Percentiles rank a stretch among this genome's conserved stretches.
Conservation (phyloP, 2,888 invertebrate species). For the Caenorhabditis afra region DNA sequence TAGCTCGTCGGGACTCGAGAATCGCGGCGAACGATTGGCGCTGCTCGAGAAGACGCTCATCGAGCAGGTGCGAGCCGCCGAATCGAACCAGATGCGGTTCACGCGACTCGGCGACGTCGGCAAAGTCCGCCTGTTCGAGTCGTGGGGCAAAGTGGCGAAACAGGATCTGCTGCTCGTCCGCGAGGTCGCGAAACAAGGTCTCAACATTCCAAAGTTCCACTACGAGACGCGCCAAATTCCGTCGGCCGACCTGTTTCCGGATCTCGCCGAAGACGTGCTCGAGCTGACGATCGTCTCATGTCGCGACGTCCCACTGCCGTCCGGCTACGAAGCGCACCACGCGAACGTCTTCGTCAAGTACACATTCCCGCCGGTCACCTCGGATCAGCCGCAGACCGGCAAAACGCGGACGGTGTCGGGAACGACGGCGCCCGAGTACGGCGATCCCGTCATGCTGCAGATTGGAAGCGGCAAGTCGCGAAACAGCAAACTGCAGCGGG, state of each 20-base stretch:
- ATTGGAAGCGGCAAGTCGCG: constrained; percentile 67
- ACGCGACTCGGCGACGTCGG: constrained; percentile 92
- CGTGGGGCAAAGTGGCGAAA: constrained; percentile 88
- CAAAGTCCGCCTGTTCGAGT: constrained; percentile 86
- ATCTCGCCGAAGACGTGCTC: constrained; percentile 82
- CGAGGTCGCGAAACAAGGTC: constrained; percentile 84
- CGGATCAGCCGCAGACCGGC: constrained; percentile 86
- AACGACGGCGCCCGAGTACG: constrained; percentile 85
- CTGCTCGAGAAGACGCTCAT: constrained; percentile 70
- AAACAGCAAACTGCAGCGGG: constrained; percentile 85
- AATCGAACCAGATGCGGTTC: constrained; percentile 88
- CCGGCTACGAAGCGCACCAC: constrained; percentile 69
- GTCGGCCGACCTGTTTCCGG: constrained; percentile 85
- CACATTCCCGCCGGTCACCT: constrained; percentile 90
- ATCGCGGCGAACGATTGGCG: constrained; percentile 60
- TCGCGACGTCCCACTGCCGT: constrained; percentile 70
- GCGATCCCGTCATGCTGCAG: constrained; percentile 63
- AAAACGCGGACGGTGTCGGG: constrained; percentile 88
- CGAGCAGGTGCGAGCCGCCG: constrained; percentile 69
- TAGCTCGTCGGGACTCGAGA: constrained; percentile 36
- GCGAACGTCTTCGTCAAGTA: constrained; percentile 82
- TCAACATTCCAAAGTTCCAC: constrained; percentile 85
- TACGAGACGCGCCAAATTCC: constrained; percentile 91
- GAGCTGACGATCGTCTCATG: constrained; percentile 81
- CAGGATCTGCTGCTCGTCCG: constrained; percentile 91